These are phyloP conservation scores for Oreotragus oreotragus DNA, from an alignment of 2,113 vertebrate genomes.

Conservation along the genomic window DNA sequence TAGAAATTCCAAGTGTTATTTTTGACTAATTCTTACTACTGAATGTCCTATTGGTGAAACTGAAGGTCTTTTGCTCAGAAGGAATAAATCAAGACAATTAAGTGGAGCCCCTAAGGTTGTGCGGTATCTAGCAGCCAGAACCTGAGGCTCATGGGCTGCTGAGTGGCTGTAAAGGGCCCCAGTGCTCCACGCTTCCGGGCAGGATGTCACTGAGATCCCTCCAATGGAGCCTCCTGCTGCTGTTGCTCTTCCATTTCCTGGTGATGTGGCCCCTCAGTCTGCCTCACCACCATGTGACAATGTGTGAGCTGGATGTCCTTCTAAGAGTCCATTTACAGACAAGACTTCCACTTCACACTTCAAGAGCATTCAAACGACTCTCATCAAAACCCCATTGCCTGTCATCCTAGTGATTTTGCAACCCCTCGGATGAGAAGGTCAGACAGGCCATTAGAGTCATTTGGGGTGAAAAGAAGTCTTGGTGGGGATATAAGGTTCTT, in stretches of 20 bases:
- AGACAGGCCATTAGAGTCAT: slow-evolving; percentile 77
- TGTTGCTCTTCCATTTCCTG: neutral
- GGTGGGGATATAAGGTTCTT: slow-evolving; percentile 72
- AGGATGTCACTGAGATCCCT: slow-evolving; percentile 24
- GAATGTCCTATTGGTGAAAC: neutral
- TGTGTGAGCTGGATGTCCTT: slow-evolving; percentile 68
- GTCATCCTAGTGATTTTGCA: slow-evolving; percentile 78
- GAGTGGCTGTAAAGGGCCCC: slow-evolving; percentile 23
- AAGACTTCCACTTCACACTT: slow-evolving; percentile 60
- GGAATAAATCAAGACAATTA: neutral
- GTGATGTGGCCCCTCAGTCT: slow-evolving; percentile 62
- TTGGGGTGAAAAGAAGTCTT: slow-evolving; percentile 68
- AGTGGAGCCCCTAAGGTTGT: neutral
- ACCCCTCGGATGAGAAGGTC: slow-evolving; percentile 49
- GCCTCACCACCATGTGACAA: neutral
- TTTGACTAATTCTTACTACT: neutral
- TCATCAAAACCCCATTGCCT: slow-evolving; percentile 57
- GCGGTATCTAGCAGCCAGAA: neutral
- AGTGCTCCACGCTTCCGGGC: neutral
- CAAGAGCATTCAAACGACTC: slow-evolving; percentile 52
- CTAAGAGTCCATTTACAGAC: slow-evolving; percentile 71
- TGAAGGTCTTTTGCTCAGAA: neutral
- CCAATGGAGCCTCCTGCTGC: slow-evolving; percentile 59
- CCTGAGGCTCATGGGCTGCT: accelerated
- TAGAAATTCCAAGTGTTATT: neutral